Evolutionary conservation across 1,140 invertebrate genomes (phyloP).

Genomic region (Bombyx mandarina): DNA sequence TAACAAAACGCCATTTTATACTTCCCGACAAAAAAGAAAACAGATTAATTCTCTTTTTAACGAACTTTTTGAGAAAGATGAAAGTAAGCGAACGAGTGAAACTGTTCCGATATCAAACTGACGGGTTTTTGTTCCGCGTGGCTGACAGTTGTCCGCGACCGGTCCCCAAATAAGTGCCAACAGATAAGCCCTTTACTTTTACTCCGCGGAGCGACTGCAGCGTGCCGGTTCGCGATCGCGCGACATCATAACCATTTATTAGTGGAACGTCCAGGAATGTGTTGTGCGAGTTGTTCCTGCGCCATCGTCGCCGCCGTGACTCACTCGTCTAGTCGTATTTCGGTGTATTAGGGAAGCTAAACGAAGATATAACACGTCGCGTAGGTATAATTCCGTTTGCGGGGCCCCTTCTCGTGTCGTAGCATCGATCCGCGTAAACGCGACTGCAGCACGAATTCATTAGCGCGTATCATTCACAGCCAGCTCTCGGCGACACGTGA

Average conservation of each 20-base stretch:
- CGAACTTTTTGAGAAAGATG: conserved; percentile 8
- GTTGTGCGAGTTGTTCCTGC: conserved; percentile 21
- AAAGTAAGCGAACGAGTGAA: conserved; percentile 7
- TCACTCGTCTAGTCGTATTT: conserved; percentile 27
- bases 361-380: conserved; percentile 1
- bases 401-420: neutral
- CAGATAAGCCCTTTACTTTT: conserved; percentile 20
- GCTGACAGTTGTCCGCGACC: conserved; percentile 13
- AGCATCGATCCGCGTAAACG: conserved; percentile 5
- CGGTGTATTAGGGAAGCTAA: conserved; percentile 13
- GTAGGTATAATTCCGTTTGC: conserved; percentile 7
- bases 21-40: conserved; percentile 6
- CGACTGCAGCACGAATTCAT: neutral
- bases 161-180: conserved; percentile 26
- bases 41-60: conserved; percentile 5
- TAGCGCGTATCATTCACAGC: neutral
- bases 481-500: too few species aligned
- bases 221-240: conserved; percentile 12
- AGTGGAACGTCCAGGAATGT: conserved; percentile 13
- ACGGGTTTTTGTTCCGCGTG: conserved; percentile 15
- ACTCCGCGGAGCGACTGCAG: conserved; percentile 20
- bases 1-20: conserved; percentile 35
- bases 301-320: conserved; percentile 29
- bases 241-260: conserved; percentile 6
- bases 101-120: conserved; percentile 11